Conservation (phyloP, 2,113 vertebrate species). For the Myotis brandtii region DNA sequence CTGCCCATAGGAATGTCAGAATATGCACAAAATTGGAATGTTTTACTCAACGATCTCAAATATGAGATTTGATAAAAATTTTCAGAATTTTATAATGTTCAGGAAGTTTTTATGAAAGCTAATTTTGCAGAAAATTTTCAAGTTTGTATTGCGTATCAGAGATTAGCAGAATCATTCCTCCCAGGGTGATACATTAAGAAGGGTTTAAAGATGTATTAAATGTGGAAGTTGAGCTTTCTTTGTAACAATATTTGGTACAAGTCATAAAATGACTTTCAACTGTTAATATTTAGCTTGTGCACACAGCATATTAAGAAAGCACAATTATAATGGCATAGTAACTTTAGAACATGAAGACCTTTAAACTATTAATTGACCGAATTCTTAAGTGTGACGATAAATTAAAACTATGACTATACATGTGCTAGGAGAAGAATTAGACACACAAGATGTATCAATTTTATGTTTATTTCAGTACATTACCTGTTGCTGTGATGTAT, state of each 20-base stretch:
- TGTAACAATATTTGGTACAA: not conserved
- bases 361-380: not conserved
- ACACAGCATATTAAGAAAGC: not conserved
- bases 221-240: not conserved
- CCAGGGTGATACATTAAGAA: not conserved
- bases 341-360: not conserved
- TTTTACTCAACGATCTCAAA: not conserved
- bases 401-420: not conserved
- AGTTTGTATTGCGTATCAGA: not conserved
- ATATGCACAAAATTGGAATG: not conserved
- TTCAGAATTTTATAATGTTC: conserved; percentile 37
- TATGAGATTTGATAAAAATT: not conserved
- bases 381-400: conserved; percentile 23
- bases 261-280: not conserved
- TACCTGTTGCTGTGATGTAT: not conserved
- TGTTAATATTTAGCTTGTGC: not conserved
- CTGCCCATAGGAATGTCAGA: not conserved
- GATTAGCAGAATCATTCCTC: not conserved
- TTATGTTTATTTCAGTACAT: conserved; percentile 19
- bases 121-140: conserved; percentile 11
- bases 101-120: not conserved
- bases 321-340: not conserved
- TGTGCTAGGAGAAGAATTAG: not conserved
- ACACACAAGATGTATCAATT: not conserved
- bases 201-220: not conserved